These are phyloP conservation scores for cat (Felis catus) DNA, from an alignment of 2,113 vertebrate genomes.

Conservation along the genomic window F.catus_Fca126_mat1.0 CM031419.1:191294001-191294500, in stretches of 20 bases:
- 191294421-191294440: constrained; percentile 29
- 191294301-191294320: background rate
- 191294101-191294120: background rate
- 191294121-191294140: background rate
- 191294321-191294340: rapidly evolving
- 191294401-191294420: constrained; percentile 36
- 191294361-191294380: background rate
- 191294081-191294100: background rate
- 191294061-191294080: background rate
- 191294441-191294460: constrained; percentile 31
- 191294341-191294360: background rate
- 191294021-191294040: constrained; percentile 76
- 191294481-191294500: background rate
- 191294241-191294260: background rate
- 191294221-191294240: background rate
- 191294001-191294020: constrained; percentile 44
- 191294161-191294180: background rate
- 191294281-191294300: background rate
- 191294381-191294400: background rate
- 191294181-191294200: background rate
- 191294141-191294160: background rate
- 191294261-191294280: background rate
- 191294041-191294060: background rate
- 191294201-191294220: background rate
- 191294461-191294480: background rate